phyloP scores from a whole-genome alignment of 64 coral and sea anemone species.

The Anthopleura sola region DNA sequence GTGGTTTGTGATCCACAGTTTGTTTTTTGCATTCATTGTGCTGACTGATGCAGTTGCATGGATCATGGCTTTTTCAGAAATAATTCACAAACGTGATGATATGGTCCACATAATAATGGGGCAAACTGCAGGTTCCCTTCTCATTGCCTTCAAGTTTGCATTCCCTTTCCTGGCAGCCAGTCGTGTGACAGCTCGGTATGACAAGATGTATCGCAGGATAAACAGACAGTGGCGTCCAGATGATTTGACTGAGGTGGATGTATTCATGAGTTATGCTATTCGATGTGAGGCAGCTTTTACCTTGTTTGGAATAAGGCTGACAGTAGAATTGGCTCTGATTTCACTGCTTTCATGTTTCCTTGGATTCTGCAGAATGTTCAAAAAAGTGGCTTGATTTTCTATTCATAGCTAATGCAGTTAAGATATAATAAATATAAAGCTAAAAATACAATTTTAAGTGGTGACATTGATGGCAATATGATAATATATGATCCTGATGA shows the following conservation, averaged over 20 bases:
- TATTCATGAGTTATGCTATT: conserved; percentile 17
- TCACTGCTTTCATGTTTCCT: conserved; percentile 30
- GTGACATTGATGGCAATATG: not conserved
- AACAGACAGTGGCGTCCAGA: conserved; percentile 2
- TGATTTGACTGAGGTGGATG: conserved; percentile 8
- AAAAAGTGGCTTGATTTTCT: not conserved
- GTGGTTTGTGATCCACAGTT: conserved; percentile 18
- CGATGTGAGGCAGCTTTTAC: conserved; percentile 24
- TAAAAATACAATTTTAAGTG: no score
- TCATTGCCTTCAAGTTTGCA: conserved; percentile 24
- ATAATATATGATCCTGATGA: not conserved
- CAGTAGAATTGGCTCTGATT: conserved; percentile 15
- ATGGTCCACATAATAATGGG: not conserved
- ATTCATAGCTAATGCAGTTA: no score
- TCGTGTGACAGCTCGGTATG: conserved; percentile 22
- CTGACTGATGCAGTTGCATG: not conserved
- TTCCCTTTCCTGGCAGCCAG: conserved; percentile 31
- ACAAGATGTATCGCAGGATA: conserved; percentile 28
- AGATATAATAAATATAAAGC: no score
- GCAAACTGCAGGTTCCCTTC: conserved; percentile 10
- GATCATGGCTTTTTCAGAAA: not conserved
- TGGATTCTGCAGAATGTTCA: conserved; percentile 29
- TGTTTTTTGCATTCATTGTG: conserved; percentile 13
- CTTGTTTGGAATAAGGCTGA: conserved; percentile 10
- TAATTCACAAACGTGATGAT: not conserved